Evolutionary conservation across 2,113 vertebrate species (phyloP).

Genomic region (Sorex araneus): DNA sequence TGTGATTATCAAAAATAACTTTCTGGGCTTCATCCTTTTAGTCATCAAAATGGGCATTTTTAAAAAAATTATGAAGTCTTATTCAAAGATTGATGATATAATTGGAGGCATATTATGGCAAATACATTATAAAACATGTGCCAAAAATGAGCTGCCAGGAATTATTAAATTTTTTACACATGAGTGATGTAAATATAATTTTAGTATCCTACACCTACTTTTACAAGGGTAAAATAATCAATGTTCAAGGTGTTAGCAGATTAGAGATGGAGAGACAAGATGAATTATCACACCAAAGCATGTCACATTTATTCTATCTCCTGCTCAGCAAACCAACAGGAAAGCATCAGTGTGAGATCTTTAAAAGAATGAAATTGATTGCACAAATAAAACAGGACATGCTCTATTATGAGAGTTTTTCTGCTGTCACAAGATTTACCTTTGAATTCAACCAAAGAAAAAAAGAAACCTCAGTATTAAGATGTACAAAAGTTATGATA

Average conservation of each 20-base stretch:
- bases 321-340: background rate
- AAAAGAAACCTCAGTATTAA: conserved; percentile 25
- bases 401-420: conserved; percentile 45
- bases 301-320: conserved; percentile 23
- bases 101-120: background rate
- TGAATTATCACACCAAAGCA: conserved; percentile 6
- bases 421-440: conserved; percentile 27
- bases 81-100: background rate
- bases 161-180: conserved; percentile 24
- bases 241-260: background rate
- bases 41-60: background rate
- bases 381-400: conserved; percentile 55
- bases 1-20: too few relatives aligned
- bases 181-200: background rate
- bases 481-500: background rate
- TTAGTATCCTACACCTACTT: background rate
- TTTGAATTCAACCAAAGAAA: conserved; percentile 16
- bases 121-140: background rate
- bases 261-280: background rate
- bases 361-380: conserved; percentile 51
- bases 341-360: background rate
- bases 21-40: background rate
- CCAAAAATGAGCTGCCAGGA: background rate
- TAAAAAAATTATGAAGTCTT: background rate
- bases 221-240: conserved; percentile 3